These are phyloP conservation scores for Synaphobranchus kaupii DNA, from an alignment of 2,797 vertebrate species.

Conservation along the genomic window DNA sequence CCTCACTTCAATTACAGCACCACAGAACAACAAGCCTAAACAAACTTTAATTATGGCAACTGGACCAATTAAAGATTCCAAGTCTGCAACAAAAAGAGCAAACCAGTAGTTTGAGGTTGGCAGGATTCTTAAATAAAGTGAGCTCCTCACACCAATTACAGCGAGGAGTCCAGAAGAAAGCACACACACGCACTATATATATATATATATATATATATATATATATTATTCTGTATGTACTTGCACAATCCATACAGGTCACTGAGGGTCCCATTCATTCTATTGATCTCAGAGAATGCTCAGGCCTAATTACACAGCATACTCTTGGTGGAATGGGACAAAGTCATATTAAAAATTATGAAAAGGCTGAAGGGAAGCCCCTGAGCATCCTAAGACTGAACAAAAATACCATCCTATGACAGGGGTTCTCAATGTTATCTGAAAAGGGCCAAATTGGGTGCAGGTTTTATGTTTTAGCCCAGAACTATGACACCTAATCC, in stretches of 20 bases:
- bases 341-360: too few species aligned
- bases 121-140: slow-evolving; percentile 22
- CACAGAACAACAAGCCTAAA: slow-evolving; percentile 35
- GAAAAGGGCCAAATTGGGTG: too few species aligned
- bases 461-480: too few species aligned
- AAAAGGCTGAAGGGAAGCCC: too few species aligned
- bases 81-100: slow-evolving; percentile 18
- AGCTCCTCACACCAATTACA: slow-evolving; percentile 17
- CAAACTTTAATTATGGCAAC: slow-evolving; percentile 34
- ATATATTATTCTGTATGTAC: neutral
- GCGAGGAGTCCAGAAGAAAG: neutral
- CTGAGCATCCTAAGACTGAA: too few species aligned
- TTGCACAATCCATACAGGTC: neutral
- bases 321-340: neutral
- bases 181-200: neutral
- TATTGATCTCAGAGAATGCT: neutral
- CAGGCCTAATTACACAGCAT: neutral
- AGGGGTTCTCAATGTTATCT: too few species aligned
- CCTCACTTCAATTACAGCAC: slow-evolving; percentile 38
- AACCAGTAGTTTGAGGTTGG: slow-evolving; percentile 25
- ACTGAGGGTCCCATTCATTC: neutral
- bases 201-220: neutral
- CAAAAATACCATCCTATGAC: too few species aligned
- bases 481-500: too few species aligned
- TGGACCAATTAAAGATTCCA: slow-evolving; percentile 38